Base-by-base conservation (phyloP, 2,113 vertebrate species). In the Pterocles burchelli region DNA sequence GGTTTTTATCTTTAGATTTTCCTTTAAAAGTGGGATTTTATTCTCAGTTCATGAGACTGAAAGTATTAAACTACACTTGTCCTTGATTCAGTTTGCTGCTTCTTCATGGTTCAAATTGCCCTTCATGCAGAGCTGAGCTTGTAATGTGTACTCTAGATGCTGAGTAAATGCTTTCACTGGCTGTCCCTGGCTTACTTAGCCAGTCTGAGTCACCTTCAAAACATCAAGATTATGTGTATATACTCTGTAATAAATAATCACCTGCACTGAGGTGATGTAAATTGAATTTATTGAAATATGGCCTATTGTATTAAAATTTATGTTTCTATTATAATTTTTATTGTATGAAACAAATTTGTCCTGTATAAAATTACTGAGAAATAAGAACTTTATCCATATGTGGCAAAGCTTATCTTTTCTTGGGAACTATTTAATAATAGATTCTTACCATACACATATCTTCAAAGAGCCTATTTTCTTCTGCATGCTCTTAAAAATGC, bases 251-350 rank as follows among this genome's bases (percentile, higher is more conserved):
- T 99, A 99, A 99, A 99, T 98, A 99, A 98, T 98, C 94, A 96
- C 97, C 97, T 96, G 92, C 98, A 96, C 95, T 82, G 93, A 93
- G 92, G 94, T 96, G 97, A 97, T 97, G 91, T 91, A 97, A 98
- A 98, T 98, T 97, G 97, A 98, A 98, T 99, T 98, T 98, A 96
- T 98, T 98, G 98, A 99, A 98, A 98, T 98, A 98, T 98, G 96
- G 97, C 96, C 97, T 97, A 91, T 98, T 98, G 95, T 97, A 96
- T 97, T 98, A 98, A 98, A 99, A 99, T 98, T 98, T 98, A 98
- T 98, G 97, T 98, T 97, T 98, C 54, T 92, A 96, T 98, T 98
- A 90, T 97, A 90, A 77, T 93, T 97, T 98, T 97, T 97, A 96
- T 97, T 92, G 75, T 95, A 88, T 78, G 70, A 96, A 97, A 93